Percentiles rank a stretch among this genome's conserved stretches.
These are phyloP conservation scores for Drosophila dunni DNA, from an alignment of 1,140 invertebrate genomes.

Conservation along the genomic window DNA sequence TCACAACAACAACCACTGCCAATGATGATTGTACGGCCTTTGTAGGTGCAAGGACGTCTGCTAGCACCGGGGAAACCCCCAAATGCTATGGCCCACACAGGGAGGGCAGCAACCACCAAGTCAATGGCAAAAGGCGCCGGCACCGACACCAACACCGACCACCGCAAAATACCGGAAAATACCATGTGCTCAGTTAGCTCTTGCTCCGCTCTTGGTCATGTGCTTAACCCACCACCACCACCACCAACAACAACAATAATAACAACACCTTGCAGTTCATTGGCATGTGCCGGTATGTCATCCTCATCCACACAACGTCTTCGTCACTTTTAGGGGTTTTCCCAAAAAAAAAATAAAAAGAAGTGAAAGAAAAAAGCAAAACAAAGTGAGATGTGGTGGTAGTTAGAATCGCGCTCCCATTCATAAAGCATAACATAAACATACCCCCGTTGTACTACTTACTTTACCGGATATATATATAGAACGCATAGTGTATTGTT, in stretches of 20 bases:
- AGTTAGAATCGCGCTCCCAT: constrained; percentile 77
- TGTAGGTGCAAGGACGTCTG: constrained; percentile 81
- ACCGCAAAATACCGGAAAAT: constrained; percentile 49
- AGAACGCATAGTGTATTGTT: constrained; percentile 44
- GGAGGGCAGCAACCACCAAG: constrained; percentile 57
- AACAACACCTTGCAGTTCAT: constrained; percentile 44
- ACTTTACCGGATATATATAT: constrained; percentile 20
- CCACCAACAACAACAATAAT: constrained; percentile 9
- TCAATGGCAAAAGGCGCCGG: neutral
- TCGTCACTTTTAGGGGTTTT: constrained; percentile 80
- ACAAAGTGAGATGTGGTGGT: constrained; percentile 74
- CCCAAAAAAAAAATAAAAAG: constrained; percentile 56
- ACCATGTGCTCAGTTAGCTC: constrained; percentile 46
- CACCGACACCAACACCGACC: constrained; percentile 57
- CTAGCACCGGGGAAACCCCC: constrained; percentile 58
- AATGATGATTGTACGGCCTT: constrained; percentile 51
- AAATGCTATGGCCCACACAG: constrained; percentile 52
- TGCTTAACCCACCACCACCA: constrained; percentile 67
- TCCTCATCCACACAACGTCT: constrained; percentile 76
- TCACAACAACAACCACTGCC: constrained; percentile 66
- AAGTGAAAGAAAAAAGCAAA: constrained; percentile 58
- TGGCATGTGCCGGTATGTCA: constrained; percentile 81
- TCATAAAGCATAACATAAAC: constrained; percentile 76
- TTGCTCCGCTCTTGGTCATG: constrained; percentile 59
- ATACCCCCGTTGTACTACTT: constrained; percentile 59